Conservation (phyloP, 92 coral and sea anemone species). For the Siderastrea siderea region DNA sequence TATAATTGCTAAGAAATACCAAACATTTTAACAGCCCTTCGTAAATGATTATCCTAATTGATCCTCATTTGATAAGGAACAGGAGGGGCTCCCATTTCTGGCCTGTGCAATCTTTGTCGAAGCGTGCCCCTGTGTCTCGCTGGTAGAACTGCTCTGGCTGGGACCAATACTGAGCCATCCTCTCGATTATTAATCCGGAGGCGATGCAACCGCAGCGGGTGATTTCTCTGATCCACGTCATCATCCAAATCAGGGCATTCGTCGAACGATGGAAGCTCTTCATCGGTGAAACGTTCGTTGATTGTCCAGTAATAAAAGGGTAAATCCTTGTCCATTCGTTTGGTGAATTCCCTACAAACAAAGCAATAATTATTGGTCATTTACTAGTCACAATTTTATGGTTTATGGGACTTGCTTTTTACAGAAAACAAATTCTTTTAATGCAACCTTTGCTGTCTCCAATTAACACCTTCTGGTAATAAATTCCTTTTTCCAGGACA, state of each 20-base stretch:
- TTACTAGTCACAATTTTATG: no score
- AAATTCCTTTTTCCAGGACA: no score
- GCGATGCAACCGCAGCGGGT: slow-evolving; percentile 55
- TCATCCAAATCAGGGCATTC: slow-evolving; percentile 38
- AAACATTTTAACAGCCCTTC: no score
- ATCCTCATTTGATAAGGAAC: slow-evolving; percentile 45
- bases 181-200: slow-evolving; percentile 69
- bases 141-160: slow-evolving; percentile 72
- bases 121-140: slow-evolving; percentile 42
- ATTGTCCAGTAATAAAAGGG: slow-evolving; percentile 75
- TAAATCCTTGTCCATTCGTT: slow-evolving; percentile 67
- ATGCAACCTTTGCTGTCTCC: no score
- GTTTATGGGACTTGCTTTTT: no score
- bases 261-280: slow-evolving; percentile 66
- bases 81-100: slow-evolving; percentile 62
- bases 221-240: slow-evolving; percentile 45
- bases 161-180: slow-evolving; percentile 62
- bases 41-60: background rate
- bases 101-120: slow-evolving; percentile 54
- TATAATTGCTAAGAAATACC: no score
- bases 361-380: no score
- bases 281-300: slow-evolving; percentile 65
- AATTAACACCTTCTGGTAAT: no score
- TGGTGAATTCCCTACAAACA: slow-evolving; percentile 59
- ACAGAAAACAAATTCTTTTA: no score